phyloP scores from a whole-genome alignment of 2,888 invertebrate genomes.

The Masnerella sp. region DNA sequence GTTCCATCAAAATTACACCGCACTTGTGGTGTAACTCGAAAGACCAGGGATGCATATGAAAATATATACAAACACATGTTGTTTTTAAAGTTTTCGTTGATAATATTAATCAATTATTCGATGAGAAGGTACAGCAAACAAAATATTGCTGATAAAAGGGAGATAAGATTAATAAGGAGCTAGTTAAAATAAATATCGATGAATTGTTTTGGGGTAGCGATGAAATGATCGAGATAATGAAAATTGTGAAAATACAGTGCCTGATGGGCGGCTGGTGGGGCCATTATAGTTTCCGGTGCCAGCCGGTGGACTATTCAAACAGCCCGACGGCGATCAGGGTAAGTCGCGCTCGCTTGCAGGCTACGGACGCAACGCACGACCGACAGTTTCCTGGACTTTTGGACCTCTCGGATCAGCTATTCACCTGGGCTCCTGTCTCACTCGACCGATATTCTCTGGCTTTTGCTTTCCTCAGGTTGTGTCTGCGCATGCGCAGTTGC shows the following conservation, averaged over 20 bases:
- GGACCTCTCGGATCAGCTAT: slow-evolving; percentile 46
- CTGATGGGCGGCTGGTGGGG: slow-evolving; percentile 94
- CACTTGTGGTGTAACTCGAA: no score
- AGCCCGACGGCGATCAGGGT: slow-evolving; percentile 90
- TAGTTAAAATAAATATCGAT: slow-evolving; percentile 20
- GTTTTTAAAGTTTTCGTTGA: no score
- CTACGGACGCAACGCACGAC: slow-evolving; percentile 46
- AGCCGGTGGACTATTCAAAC: slow-evolving; percentile 93
- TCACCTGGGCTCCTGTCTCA: slow-evolving; percentile 18
- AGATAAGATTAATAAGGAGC: no score
- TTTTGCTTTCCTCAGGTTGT: slow-evolving; percentile 56
- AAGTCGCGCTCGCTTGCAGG: slow-evolving; percentile 49
- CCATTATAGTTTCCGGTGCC: slow-evolving; percentile 92
- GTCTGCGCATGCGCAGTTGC: slow-evolving; percentile 40
- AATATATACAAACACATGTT: no score
- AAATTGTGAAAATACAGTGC: slow-evolving; percentile 81
- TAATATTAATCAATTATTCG: no score
- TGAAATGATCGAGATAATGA: slow-evolving; percentile 62
- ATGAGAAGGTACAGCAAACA: no score
- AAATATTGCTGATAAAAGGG: no score
- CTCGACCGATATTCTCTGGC: slow-evolving; percentile 28
- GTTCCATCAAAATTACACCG: no score
- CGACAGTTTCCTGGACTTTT: slow-evolving; percentile 50
- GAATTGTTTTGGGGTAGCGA: slow-evolving; percentile 44
- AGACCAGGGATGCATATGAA: no score